Base-by-base conservation (phyloP, 2,113 vertebrate genomes). In the Dascyllus trimaculatus region DNA sequence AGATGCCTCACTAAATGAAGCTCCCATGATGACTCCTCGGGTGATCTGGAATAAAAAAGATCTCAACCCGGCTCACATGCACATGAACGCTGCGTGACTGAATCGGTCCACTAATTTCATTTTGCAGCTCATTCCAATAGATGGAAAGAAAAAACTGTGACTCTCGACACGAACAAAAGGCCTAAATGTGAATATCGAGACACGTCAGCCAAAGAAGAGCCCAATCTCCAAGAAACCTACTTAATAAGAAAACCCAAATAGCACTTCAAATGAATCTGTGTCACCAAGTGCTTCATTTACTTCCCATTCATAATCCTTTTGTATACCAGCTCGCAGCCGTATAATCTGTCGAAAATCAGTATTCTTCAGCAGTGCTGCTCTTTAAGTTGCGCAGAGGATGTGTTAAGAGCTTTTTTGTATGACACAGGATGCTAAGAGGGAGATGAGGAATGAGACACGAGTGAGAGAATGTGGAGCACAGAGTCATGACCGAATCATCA, bases 191-290 rank as follows among this genome's bases (percentile, higher is more conserved):
- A 88, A 88, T 73, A 54, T 69, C 2, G 51, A 86, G 80, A 67
- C 26, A 60, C 19, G 72, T 80, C 90, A 86, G 48, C 77, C 84
- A 82, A 77, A 87, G 82, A 81, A 67, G 76, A 70, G 87, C 78
- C 40, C 72, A 22, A 87, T 82, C 77, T 89, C 77, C 54, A 82
- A 65, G 75, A 71, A 78, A 73, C 73, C 82, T 77, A 72, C 84
- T 90, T 91, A 92, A 93, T 90, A 93, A 79, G 77, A 82, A 84
- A 80, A 88, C 83, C 84, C 88, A 90, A 91, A 88, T 81, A 90
- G 85, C 82, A 83, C 84, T 87, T 89, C 73, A 87, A 74, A 78
- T 80, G 86, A 88, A 70, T 88, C 84, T 79, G 73, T 81, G 78
- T 84, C 81, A 74, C 66, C 21, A 60, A 89, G 90, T 80, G 81